Percentiles rank a stretch among this genome's conserved stretches.
These are phyloP conservation scores for Pelodiscus sinensis DNA, from an alignment of 2,113 vertebrate genomes.

Conservation along the genomic window DNA sequence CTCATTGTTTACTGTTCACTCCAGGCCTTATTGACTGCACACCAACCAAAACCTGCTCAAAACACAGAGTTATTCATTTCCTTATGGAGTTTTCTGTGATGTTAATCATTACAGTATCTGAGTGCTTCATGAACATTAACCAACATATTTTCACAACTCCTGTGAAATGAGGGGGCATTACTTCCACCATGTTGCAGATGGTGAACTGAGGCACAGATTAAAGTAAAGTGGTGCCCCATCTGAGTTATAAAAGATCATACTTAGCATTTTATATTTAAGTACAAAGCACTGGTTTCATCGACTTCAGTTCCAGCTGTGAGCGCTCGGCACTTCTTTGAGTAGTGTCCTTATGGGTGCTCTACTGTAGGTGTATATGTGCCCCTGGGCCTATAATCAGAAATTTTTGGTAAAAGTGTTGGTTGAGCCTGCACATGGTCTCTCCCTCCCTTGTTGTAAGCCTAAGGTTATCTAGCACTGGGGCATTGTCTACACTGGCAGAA, in stretches of 20 bases:
- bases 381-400: no score
- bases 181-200: neutral
- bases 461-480: no score
- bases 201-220: neutral
- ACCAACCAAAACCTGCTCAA: neutral
- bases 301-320: neutral
- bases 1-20: neutral
- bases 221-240: neutral
- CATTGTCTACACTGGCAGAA: no score
- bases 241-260: neutral
- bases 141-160: neutral
- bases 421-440: no score
- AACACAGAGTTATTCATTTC: neutral
- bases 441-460: no score
- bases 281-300: neutral
- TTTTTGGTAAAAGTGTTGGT: no score
- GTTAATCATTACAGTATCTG: neutral
- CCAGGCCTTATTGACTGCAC: neutral
- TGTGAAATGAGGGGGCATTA: neutral
- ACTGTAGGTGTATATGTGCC: no score
- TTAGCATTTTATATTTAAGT: neutral
- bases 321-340: neutral
- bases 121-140: neutral
- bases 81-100: neutral
- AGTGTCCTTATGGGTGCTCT: no score